Conservation (phyloP, 2,113 vertebrate species). For the Rallus limicola region DNA sequence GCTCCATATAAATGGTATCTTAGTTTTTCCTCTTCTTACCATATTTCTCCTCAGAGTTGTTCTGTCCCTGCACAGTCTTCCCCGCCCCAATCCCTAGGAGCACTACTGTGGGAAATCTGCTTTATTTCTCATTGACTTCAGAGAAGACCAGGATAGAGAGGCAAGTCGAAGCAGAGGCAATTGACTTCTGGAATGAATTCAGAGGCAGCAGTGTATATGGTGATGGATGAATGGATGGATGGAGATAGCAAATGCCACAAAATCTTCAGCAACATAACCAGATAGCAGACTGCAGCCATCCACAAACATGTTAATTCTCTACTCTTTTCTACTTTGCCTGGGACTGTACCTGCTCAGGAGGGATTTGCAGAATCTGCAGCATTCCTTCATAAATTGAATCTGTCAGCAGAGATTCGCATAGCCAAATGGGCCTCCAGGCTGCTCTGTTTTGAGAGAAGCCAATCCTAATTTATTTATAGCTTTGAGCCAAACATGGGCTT, state of each 20-base stretch:
- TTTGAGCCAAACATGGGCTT: not conserved
- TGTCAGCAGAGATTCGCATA: not conserved
- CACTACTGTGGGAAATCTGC: not conserved
- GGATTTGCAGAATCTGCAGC: not conserved
- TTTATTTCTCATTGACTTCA: not conserved
- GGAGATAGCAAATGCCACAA: not conserved
- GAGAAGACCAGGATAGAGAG: not conserved
- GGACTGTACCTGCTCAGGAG: not conserved
- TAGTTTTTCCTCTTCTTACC: not conserved
- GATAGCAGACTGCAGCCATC: not conserved
- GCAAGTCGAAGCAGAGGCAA: not conserved
- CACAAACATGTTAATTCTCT: not conserved
- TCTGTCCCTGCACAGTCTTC: not conserved
- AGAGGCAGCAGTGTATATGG: not conserved
- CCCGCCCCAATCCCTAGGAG: not conserved
- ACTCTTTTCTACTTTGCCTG: not conserved
- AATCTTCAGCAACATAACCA: not conserved
- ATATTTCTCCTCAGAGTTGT: not conserved
- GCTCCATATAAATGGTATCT: not conserved
- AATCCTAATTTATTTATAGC: not conserved
- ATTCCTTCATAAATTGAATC: not conserved
- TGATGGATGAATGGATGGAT: not conserved
- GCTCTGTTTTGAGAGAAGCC: not conserved
- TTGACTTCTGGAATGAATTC: not conserved
- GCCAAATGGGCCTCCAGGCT: not conserved